Conservation (phyloP, 2,797 vertebrate genomes). For the Carcharodon carcharias region DNA sequence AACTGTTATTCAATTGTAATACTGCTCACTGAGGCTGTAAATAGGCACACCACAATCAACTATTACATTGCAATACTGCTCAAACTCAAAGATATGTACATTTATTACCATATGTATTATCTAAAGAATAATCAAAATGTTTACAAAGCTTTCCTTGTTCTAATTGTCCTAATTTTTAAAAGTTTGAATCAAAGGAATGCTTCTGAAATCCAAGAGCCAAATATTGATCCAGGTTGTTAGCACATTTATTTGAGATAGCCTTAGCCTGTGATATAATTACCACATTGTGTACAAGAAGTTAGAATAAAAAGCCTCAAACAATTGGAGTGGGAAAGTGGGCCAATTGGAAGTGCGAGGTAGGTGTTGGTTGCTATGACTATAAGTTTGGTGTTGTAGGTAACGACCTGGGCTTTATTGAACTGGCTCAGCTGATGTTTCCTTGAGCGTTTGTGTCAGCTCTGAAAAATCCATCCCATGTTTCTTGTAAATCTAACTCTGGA, state of each 20-base stretch:
- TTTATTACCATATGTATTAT: background rate
- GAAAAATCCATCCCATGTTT: background rate
- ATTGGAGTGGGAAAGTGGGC: background rate
- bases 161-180: background rate
- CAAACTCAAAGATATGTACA: background rate
- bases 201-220: background rate
- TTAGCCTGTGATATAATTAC: too few relatives aligned
- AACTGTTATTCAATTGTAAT: background rate
- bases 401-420: background rate
- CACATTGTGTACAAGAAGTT: background rate
- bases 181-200: background rate
- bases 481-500: background rate
- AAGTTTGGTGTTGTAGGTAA: conserved; percentile 1
- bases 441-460: background rate
- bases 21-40: background rate
- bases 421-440: background rate
- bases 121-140: background rate
- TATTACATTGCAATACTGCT: background rate
- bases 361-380: conserved; percentile 19
- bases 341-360: background rate
- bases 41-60: background rate
- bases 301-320: background rate
- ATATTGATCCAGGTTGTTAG: background rate
- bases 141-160: background rate
- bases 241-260: background rate